phyloP scores from a whole-genome alignment of 2,797 vertebrate genomes.

The Rhadinocentrus ornatus region DNA sequence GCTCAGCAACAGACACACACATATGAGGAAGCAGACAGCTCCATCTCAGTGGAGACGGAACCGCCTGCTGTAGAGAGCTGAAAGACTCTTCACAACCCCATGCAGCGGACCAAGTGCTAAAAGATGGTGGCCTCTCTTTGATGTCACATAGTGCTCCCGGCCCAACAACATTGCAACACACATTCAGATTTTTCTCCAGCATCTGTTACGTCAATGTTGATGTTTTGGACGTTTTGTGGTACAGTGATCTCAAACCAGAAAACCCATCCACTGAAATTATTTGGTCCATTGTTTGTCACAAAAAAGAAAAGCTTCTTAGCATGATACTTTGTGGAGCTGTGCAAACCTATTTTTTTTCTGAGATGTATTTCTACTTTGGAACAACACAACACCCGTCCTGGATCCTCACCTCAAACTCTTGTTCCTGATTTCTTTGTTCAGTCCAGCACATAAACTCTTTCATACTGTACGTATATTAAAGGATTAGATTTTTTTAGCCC shows the following conservation, averaged over 20 bases:
- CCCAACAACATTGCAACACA: slow-evolving; percentile 36
- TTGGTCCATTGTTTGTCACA: slow-evolving; percentile 64
- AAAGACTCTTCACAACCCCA: slow-evolving; percentile 60
- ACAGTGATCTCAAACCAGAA: slow-evolving; percentile 57
- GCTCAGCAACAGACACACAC: slow-evolving; percentile 63
- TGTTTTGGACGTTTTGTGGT: slow-evolving; percentile 71
- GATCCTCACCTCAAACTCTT: slow-evolving; percentile 32
- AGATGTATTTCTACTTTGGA: slow-evolving; percentile 68
- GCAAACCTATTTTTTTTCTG: slow-evolving; percentile 28
- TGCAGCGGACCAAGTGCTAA: slow-evolving; percentile 76
- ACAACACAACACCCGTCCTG: slow-evolving; percentile 55
- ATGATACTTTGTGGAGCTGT: slow-evolving; percentile 62
- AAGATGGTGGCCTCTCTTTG: slow-evolving; percentile 66
- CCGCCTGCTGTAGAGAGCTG: slow-evolving; percentile 76
- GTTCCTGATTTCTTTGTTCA: slow-evolving; percentile 46
- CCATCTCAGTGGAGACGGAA: slow-evolving; percentile 72
- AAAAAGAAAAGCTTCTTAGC: slow-evolving; percentile 63
- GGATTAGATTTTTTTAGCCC: slow-evolving; percentile 68
- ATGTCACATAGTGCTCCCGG: slow-evolving; percentile 41
- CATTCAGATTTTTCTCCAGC: slow-evolving; percentile 53
- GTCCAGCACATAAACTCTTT: slow-evolving; percentile 65
- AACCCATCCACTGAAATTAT: slow-evolving; percentile 40
- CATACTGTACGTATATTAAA: slow-evolving; percentile 66
- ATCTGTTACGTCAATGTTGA: slow-evolving; percentile 59
- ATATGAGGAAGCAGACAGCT: slow-evolving; percentile 69